Conservation (phyloP, 2,797 vertebrate species). For the Acipenser ruthenus region DNA sequence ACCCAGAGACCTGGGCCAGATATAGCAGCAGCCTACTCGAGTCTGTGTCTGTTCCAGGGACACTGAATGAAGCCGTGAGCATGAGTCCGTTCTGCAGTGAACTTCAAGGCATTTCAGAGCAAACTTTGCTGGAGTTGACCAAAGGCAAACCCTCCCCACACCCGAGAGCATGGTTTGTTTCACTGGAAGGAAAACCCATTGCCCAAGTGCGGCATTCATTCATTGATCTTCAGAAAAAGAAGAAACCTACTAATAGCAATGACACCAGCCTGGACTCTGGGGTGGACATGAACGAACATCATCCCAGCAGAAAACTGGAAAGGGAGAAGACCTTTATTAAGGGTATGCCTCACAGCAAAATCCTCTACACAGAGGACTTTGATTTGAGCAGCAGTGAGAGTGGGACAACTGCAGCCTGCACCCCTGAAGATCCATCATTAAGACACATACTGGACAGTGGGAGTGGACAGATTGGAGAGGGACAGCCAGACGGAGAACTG, state of each 20-base stretch:
- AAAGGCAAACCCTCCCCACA: constrained; percentile 69
- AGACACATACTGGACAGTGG: constrained; percentile 75
- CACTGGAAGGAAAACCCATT: constrained; percentile 79
- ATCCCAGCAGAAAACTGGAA: constrained; percentile 68
- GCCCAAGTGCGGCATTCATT: constrained; percentile 80
- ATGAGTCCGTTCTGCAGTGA: constrained; percentile 71
- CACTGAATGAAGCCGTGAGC: constrained; percentile 63
- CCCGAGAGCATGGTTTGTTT: constrained; percentile 88
- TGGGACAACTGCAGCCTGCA: constrained; percentile 75
- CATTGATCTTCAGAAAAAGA: constrained; percentile 70
- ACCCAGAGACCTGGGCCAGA: constrained; percentile 60
- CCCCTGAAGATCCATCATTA: constrained; percentile 77
- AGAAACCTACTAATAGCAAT: constrained; percentile 66
- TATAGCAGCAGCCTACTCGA: constrained; percentile 73
- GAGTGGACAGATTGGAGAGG: constrained; percentile 65
- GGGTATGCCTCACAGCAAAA: constrained; percentile 64
- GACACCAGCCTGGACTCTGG: constrained; percentile 85
- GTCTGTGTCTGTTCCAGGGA: constrained; percentile 78
- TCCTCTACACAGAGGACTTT: constrained; percentile 65
- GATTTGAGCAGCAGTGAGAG: constrained; percentile 92
- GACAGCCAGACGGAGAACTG: constrained; percentile 60
- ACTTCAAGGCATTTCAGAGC: constrained; percentile 90
- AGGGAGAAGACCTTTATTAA: constrained; percentile 75
- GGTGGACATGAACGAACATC: constrained; percentile 84
- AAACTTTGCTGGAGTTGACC: constrained; percentile 76